These are phyloP conservation scores for Seira ritae DNA, from an alignment of 2,888 invertebrate genomes.

Conservation along the genomic window DNA sequence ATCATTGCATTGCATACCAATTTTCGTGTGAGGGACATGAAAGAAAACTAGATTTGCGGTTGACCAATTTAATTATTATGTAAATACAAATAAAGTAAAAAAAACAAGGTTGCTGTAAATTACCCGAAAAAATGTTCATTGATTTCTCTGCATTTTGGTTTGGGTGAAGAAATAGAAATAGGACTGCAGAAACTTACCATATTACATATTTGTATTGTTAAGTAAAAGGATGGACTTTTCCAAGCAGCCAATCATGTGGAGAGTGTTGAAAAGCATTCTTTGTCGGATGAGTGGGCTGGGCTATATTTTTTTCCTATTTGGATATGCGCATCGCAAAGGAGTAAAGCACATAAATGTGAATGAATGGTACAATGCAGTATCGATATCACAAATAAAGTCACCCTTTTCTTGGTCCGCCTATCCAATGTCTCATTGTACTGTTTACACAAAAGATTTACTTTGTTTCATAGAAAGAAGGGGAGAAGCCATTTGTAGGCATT, in stretches of 20 bases:
- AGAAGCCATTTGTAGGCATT: too few species aligned
- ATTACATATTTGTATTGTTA: background rate
- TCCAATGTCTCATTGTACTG: slow-evolving; percentile 20
- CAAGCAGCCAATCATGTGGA: slow-evolving; percentile 49
- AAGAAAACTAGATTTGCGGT: too few species aligned
- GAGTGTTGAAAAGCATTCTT: slow-evolving; percentile 6
- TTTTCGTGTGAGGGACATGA: background rate
- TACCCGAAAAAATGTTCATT: background rate
- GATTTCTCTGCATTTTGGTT: too few species aligned
- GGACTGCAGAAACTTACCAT: background rate
- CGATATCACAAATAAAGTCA: slow-evolving; percentile 52
- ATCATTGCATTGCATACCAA: too few species aligned
- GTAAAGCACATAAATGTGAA: slow-evolving; percentile 2
- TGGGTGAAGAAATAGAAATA: too few species aligned
- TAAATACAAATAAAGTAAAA: too few species aligned
- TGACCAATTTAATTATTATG: too few species aligned
- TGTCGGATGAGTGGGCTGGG: slow-evolving; percentile 42
- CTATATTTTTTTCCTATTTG: slow-evolving; percentile 25
- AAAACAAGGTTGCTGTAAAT: background rate
- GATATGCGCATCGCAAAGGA: slow-evolving; percentile 39
- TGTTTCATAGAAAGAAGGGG: too few species aligned
- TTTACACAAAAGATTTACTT: slow-evolving; percentile 8
- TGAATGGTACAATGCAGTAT: slow-evolving; percentile 50
- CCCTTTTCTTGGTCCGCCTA: slow-evolving; percentile 32
- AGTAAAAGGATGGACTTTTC: slow-evolving; percentile 48